Conservation (phyloP, 2,797 vertebrate species). For the Melanogrammus aeglefinus region DNA sequence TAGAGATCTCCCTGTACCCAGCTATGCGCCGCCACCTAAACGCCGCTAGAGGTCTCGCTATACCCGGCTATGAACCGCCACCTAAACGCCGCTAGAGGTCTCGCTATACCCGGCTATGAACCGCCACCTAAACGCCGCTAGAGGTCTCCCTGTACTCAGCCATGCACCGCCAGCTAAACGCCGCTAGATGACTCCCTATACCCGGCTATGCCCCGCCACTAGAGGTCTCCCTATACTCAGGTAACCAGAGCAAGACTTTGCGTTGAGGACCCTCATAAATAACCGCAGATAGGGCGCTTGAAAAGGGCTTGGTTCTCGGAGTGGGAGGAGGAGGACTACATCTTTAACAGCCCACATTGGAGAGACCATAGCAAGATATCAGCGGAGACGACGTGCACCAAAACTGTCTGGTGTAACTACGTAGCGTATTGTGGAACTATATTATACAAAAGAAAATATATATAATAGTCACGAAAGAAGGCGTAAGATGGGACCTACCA, state of each 20-base stretch:
- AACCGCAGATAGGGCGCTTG: constrained; percentile 55
- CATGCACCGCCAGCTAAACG: too few species aligned
- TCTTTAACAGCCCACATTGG: constrained; percentile 54
- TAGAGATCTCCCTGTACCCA: too few species aligned
- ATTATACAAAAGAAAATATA: constrained; percentile 40
- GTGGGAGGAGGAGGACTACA: constrained; percentile 32
- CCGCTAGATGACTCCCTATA: constrained; percentile 42
- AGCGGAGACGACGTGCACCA: constrained; percentile 16
- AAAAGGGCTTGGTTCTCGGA: constrained; percentile 74
- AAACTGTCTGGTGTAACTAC: constrained; percentile 54
- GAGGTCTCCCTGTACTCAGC: too few species aligned
- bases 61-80: not conserved
- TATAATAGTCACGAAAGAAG: constrained; percentile 41
- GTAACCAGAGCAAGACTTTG: not conserved
- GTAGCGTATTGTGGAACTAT: constrained; percentile 45
- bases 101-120: too few species aligned
- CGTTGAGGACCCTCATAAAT: constrained; percentile 21
- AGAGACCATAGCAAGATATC: constrained; percentile 47
- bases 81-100: too few species aligned
- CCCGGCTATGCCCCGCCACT: constrained; percentile 41
- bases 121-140: too few species aligned
- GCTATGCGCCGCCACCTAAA: too few species aligned
- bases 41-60: too few species aligned
- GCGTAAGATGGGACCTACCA: constrained; percentile 74
- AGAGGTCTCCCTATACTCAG: constrained; percentile 58